A percentile compares a stretch with the other conserved stretches of the same genome.
Evolutionary conservation across 2,888 invertebrate genomes (phyloP).

Genomic region (Eupeodes luniger): DNA sequence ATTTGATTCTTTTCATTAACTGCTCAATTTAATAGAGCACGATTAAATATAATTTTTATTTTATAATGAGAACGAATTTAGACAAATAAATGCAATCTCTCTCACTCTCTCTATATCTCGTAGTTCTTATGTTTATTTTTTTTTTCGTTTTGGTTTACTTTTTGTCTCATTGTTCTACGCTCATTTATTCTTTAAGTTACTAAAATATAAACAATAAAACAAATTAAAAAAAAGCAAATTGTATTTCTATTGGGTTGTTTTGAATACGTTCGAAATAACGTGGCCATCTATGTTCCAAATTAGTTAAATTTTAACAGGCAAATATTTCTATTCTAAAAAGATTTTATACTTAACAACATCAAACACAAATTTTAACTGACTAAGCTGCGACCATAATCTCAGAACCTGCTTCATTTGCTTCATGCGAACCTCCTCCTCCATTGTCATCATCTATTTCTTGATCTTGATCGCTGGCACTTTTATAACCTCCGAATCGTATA

Average conservation of each 20-base stretch:
- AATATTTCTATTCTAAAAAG: no score
- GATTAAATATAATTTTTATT: conserved; percentile 11
- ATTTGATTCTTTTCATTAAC: conserved; percentile 15
- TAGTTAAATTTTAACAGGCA: no score
- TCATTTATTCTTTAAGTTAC: conserved; percentile 58
- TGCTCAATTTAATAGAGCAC: conserved; percentile 31
- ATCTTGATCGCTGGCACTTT: conserved; percentile 14
- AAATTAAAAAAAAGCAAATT: conserved; percentile 1
- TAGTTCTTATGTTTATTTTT: conserved; percentile 36
- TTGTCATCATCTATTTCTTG: background rate
- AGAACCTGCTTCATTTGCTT: conserved; percentile 29
- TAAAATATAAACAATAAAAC: conserved; percentile 58
- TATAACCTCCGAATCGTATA: conserved; percentile 80
- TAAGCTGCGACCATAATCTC: conserved; percentile 53
- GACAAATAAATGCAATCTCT: conserved; percentile 58
- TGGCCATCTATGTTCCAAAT: no score
- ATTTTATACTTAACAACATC: conserved; percentile 28
- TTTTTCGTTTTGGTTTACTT: conserved; percentile 47
- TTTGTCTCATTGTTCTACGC: conserved; percentile 45
- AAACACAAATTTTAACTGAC: background rate
- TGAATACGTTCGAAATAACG: no score
- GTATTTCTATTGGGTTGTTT: background rate
- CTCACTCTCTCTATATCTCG: conserved; percentile 23
- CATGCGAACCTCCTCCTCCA: conserved; percentile 6
- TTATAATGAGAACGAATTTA: conserved; percentile 55